Evolutionary conservation across 1,140 invertebrate genomes (phyloP).

Genomic region (Helicoverpa armigera): DNA sequence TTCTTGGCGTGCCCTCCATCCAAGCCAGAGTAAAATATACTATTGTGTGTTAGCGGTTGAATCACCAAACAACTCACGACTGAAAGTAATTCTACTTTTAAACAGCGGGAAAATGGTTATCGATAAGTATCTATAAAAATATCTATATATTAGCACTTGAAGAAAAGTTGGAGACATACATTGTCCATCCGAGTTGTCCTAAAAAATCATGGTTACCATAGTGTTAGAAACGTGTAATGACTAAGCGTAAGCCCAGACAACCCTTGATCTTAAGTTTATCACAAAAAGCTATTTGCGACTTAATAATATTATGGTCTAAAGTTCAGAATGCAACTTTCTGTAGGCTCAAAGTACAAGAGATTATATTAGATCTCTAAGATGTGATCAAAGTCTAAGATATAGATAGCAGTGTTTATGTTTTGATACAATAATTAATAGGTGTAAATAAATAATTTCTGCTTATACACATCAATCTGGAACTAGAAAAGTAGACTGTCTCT

Average conservation of each 20-base stretch:
- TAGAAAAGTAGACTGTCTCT: no score
- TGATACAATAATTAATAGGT: no score
- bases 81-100: no score
- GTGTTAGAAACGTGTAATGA: neutral
- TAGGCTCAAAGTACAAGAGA: neutral
- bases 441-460: no score
- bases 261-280: constrained; percentile 5
- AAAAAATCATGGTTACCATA: neutral
- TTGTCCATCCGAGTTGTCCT: neutral
- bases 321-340: neutral
- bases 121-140: no score
- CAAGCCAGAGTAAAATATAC: no score
- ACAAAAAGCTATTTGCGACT: neutral
- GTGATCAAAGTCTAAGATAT: neutral
- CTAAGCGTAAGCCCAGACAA: neutral
- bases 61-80: no score
- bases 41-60: no score
- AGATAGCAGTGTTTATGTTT: neutral
- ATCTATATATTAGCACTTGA: no score
- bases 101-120: no score
- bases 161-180: neutral
- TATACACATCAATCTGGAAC: no score
- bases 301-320: neutral
- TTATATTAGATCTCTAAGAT: neutral
- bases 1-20: no score